Conservation (phyloP, 1,140 invertebrate species). For the Conopomorpha cramerella region DNA sequence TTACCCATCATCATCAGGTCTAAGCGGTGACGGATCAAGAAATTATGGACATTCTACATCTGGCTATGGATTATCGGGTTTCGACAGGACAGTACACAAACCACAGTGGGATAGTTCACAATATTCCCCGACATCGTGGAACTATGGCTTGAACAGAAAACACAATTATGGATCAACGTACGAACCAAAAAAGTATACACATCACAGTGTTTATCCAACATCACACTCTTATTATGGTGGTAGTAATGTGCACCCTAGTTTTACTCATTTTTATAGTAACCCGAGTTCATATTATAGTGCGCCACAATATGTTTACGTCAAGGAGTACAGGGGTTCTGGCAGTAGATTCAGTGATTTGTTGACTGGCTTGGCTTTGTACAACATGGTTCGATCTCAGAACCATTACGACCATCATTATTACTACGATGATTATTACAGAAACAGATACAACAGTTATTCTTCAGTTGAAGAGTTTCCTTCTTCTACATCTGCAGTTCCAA, state of each 20-base stretch:
- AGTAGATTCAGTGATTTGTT: constrained; percentile 36
- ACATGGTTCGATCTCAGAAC: constrained; percentile 32
- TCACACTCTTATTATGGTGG: not conserved
- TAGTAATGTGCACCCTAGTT: not conserved
- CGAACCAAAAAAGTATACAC: too few species aligned
- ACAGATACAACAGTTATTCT: constrained; percentile 17
- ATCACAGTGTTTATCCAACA: too few species aligned
- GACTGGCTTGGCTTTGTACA: constrained; percentile 42
- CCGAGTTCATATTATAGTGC: constrained; percentile 26
- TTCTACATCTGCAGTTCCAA: constrained; percentile 10
- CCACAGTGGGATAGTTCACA: too few species aligned
- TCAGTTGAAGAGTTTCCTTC: constrained; percentile 5
- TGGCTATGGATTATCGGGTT: constrained; percentile 3
- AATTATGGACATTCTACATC: constrained; percentile 1
- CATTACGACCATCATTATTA: constrained; percentile 38
- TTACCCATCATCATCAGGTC: constrained; percentile 16
- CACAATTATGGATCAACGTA: too few species aligned
- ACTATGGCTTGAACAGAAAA: too few species aligned
- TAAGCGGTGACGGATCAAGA: constrained; percentile 8
- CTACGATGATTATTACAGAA: constrained; percentile 38
- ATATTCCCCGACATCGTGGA: too few species aligned
- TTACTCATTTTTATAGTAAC: not conserved
- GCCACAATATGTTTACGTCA: constrained; percentile 38
- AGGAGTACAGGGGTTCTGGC: constrained; percentile 35
- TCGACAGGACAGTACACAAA: not conserved